Conservation (phyloP, 2,888 invertebrate species). For the Pogonocherus hispidulus region DNA sequence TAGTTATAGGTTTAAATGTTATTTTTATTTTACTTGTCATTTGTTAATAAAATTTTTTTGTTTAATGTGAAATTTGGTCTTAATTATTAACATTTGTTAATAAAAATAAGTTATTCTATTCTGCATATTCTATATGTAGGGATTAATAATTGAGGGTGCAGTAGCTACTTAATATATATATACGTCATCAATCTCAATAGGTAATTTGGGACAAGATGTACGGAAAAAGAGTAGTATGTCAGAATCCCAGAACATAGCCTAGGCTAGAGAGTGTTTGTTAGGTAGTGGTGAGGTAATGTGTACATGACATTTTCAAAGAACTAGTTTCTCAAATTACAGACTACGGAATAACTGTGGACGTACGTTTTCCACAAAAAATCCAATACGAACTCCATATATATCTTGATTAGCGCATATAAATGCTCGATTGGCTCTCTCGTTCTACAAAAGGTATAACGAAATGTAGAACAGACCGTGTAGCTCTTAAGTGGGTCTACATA, state of each 20-base stretch:
- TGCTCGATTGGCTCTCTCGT: constrained; percentile 15
- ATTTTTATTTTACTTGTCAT: too few relatives aligned
- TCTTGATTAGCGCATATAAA: constrained; percentile 34
- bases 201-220: not conserved
- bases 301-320: not conserved
- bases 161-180: too few relatives aligned
- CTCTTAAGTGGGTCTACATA: constrained; percentile 47
- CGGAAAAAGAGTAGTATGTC: too few relatives aligned
- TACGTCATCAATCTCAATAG: too few relatives aligned
- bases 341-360: not conserved
- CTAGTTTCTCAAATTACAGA: constrained; percentile 15
- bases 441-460: constrained; percentile 45
- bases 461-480: constrained; percentile 49
- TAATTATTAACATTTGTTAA: too few relatives aligned
- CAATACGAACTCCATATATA: constrained; percentile 25
- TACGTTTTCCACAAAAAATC: not conserved
- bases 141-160: too few relatives aligned
- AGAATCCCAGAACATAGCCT: too few relatives aligned
- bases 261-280: not conserved
- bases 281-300: not conserved
- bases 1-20: too few relatives aligned
- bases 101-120: too few relatives aligned
- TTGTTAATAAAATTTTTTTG: too few relatives aligned
- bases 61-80: too few relatives aligned
- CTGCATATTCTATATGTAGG: too few relatives aligned